Evolutionary conservation across 2,797 vertebrate species (phyloP).

Genomic region (Tenualosa ilisha): DNA sequence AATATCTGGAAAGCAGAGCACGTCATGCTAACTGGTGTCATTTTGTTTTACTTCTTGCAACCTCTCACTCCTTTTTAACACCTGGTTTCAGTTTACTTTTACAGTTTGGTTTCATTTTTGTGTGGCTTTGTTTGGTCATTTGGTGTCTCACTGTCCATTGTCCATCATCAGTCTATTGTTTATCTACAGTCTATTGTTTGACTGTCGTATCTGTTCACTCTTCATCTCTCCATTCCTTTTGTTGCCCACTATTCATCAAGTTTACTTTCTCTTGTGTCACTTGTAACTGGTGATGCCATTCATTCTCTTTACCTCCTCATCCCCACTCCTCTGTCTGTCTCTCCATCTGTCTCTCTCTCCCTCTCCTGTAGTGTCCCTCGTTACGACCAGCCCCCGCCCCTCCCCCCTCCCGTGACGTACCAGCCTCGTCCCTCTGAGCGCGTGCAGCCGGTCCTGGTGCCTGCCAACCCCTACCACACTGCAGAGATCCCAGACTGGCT

Average conservation of each 20-base stretch:
- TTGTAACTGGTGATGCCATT: neutral
- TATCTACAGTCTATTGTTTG: neutral
- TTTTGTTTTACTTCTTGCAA: neutral
- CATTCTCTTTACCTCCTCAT: neutral
- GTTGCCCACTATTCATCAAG: neutral
- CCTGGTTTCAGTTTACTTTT: neutral
- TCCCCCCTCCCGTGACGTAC: conserved; percentile 90
- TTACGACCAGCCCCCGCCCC: conserved; percentile 88
- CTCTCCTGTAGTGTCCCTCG: conserved; percentile 83
- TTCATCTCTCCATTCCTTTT: neutral
- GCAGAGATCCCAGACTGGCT: conserved; percentile 98
- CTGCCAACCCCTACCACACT: conserved; percentile 97
- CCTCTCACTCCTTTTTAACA: neutral
- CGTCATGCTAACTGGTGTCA: neutral
- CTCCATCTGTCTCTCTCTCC: conserved; percentile 22
- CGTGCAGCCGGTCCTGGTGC: conserved; percentile 89
- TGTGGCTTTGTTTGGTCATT: neutral
- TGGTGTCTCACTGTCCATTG: neutral
- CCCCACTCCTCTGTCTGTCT: neutral
- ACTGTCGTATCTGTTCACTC: neutral
- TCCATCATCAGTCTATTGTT: neutral
- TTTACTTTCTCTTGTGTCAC: neutral
- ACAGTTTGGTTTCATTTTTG: conserved; percentile 4
- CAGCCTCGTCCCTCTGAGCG: conserved; percentile 87
- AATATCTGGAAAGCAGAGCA: neutral